These are phyloP conservation scores for Chloroceryle aenea DNA, from an alignment of 2,113 vertebrate genomes.

Conservation along the genomic window DNA sequence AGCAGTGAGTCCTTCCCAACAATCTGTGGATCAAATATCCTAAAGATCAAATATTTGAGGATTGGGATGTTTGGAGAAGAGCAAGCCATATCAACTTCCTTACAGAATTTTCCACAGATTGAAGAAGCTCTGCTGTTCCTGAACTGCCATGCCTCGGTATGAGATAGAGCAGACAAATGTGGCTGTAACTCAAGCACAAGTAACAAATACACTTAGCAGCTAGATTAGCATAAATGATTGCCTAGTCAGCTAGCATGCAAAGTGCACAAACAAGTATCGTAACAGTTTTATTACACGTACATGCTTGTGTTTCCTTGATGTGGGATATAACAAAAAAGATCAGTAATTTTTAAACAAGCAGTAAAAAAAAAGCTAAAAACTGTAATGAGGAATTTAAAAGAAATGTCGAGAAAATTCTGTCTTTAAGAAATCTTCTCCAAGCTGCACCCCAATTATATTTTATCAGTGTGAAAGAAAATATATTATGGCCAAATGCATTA, in stretches of 20 bases:
- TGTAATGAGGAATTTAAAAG: not conserved
- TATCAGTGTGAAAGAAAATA: not conserved
- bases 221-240: constrained; percentile 55
- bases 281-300: constrained; percentile 42
- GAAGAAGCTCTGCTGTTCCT: not conserved
- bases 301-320: constrained; percentile 29
- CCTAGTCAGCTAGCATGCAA: constrained; percentile 35
- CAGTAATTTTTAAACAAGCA: not conserved
- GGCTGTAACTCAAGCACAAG: constrained; percentile 5
- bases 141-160: not conserved
- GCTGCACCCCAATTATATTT: not conserved
- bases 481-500: not conserved
- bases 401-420: not conserved
- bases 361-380: not conserved
- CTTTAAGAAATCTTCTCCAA: not conserved
- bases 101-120: not conserved
- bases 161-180: constrained; percentile 33
- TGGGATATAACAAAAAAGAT: not conserved
- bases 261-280: constrained; percentile 53
- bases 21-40: not conserved
- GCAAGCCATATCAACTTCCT: not conserved
- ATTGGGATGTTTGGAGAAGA: not conserved
- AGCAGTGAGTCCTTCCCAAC: not conserved
- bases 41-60: not conserved
- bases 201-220: constrained; percentile 44